Base-by-base conservation (phyloP, 2,113 vertebrate species). In the Paramisgurnus dabryanus region DNA sequence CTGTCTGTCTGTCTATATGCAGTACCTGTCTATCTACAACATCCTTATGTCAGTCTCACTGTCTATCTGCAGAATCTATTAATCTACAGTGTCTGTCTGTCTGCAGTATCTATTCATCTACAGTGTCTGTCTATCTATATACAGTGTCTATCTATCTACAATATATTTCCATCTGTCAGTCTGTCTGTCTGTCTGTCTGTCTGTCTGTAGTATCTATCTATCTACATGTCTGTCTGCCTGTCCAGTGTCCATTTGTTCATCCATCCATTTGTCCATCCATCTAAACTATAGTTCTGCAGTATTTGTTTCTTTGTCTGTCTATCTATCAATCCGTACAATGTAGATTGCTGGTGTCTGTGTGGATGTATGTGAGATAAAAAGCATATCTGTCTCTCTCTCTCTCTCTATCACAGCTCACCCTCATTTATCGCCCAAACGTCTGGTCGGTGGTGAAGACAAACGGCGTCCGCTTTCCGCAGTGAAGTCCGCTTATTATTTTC, bases 401-500 rank as follows among this genome's bases (percentile, higher is more conserved):
- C 74, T 89, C 86, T 89, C 84, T 84, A 87, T 91, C 90, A 88
- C 79, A 49, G 84, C 79, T 83, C 85, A 85, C 82, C 85, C 80
- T 63, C 45, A 75, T 85, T 78, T 79, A 85, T 87, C 79, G 68
- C 70, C 57, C 63, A 12, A 6, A 70, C 86, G 85, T 87, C 78
- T 78, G 87, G 71, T 87, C 83, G 4, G 82, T 73, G 47, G 76
- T 74, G 61, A 83, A 86, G 90, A 85, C 89, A 87, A 86, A 86
- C 61, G 68, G 76, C 55, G 47, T 79, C 67, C 85, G 80, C 86
- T 80, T 69, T 81, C 68, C 4, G 57, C 76, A 64, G 60, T 41
- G 79, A 79, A 84, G 86, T 86, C 85, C 70, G 85, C 86, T 90
- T 90, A 91, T 90, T 88, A 87, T 87, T 88, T 89, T 84, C 72